phyloP scores from a whole-genome alignment of 2,888 invertebrate genomes.

The Drosophila austrosaltans region DNA sequence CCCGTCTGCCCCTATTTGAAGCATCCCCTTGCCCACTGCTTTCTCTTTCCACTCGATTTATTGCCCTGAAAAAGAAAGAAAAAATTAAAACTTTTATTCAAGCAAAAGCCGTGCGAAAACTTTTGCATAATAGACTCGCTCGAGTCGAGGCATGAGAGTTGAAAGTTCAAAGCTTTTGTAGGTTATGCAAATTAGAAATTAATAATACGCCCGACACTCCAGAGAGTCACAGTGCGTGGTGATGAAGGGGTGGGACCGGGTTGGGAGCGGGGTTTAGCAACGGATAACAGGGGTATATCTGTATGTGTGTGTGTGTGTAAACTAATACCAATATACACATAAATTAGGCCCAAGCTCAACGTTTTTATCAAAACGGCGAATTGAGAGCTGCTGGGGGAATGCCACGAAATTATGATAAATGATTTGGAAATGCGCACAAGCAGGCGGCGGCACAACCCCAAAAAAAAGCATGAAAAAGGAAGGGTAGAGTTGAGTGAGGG shows the following conservation, averaged over 20 bases:
- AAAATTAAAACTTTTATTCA: conserved; percentile 39
- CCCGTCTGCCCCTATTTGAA: conserved; percentile 20
- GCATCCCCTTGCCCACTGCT: neutral
- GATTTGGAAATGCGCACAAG: conserved; percentile 78
- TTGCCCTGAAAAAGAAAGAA: conserved; percentile 61
- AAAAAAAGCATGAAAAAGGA: conserved; percentile 33
- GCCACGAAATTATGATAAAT: conserved; percentile 78
- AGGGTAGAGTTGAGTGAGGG: neutral
- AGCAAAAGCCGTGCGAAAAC: conserved; percentile 45
- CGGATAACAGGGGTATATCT: conserved; percentile 2
- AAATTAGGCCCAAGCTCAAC: conserved; percentile 74
- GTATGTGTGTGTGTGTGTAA: conserved; percentile 17
- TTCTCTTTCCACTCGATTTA: conserved; percentile 69
- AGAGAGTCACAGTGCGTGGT: conserved; percentile 19
- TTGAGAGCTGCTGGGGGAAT: conserved; percentile 42
- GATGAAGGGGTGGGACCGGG: neutral
- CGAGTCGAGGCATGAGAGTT: conserved; percentile 52
- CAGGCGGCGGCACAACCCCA: conserved; percentile 51
- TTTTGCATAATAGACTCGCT: conserved; percentile 65
- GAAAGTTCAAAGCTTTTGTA: conserved; percentile 77
- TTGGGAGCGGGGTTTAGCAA: neutral
- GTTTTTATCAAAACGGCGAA: conserved; percentile 67
- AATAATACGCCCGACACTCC: conserved; percentile 62
- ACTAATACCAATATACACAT: conserved; percentile 72
- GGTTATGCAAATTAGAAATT: conserved; percentile 78